Evolutionary conservation across 2,888 invertebrate genomes (phyloP).

Genomic region (Sphinx pinastri): DNA sequence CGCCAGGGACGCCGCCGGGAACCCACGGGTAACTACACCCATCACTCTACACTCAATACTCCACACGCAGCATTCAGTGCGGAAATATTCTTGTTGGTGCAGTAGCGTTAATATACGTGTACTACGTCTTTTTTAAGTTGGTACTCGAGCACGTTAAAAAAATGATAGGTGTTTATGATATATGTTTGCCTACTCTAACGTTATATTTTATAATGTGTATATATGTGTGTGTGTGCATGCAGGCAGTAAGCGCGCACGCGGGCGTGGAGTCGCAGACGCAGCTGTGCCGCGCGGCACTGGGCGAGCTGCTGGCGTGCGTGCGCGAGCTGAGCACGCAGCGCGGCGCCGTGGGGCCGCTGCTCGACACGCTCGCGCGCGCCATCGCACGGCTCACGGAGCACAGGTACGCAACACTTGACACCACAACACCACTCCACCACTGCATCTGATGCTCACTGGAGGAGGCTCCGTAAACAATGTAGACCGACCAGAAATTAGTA

Average conservation of each 20-base stretch:
- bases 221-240: constrained; percentile 25
- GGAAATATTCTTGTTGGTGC: too few relatives aligned
- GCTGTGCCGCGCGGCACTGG: constrained; percentile 90
- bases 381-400: constrained; percentile 91
- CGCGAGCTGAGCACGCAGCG: constrained; percentile 93
- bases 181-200: too few relatives aligned
- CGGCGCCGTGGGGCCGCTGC: constrained; percentile 94
- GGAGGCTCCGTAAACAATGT: too few relatives aligned
- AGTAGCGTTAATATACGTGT: too few relatives aligned
- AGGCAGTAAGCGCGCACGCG: constrained; percentile 91
- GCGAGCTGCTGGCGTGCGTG: constrained; percentile 91
- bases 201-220: too few relatives aligned
- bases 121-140: too few relatives aligned
- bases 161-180: too few relatives aligned
- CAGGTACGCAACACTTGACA: constrained; percentile 68
- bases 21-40: constrained; percentile 87
- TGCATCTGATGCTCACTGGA: too few relatives aligned
- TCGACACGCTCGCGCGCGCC: constrained; percentile 96
- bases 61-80: too few relatives aligned
- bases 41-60: too few relatives aligned
- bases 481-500: too few relatives aligned
- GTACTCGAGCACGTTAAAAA: too few relatives aligned
- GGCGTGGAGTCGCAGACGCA: constrained; percentile 93
- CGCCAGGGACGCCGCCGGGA: constrained; percentile 95
- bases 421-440: neutral